Percentiles rank a stretch among this genome's conserved stretches.
Conservation (phyloP, 2,888 invertebrate species). For the Anorthoa munda region DNA sequence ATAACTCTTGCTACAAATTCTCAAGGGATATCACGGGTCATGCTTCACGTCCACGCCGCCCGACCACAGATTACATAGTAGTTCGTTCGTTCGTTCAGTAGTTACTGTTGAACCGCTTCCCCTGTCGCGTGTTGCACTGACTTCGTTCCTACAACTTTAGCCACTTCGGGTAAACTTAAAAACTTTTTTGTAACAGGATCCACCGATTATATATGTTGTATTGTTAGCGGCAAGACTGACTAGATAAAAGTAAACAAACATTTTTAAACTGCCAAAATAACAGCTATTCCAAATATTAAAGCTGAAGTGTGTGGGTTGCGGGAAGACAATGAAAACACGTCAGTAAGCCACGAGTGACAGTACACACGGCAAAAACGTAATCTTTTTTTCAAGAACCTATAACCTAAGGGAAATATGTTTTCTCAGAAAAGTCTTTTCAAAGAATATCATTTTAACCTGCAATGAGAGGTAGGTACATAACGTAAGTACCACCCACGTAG, state of each 20-base stretch:
- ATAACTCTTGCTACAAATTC: conserved; percentile 5
- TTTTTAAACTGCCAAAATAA: too few relatives aligned
- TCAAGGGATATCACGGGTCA: conserved; percentile 20
- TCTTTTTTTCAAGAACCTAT: too few relatives aligned
- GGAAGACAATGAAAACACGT: too few relatives aligned
- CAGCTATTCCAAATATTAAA: too few relatives aligned
- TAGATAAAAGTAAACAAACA: too few relatives aligned
- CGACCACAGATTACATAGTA: conserved; percentile 27
- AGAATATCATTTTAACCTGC: not conserved
- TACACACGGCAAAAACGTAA: too few relatives aligned
- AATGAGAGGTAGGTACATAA: not conserved
- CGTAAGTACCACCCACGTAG: too few relatives aligned
- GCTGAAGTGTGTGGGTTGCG: too few relatives aligned
- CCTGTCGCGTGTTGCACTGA: conserved; percentile 21
- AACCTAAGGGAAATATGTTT: not conserved
- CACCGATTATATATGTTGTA: conserved; percentile 83
- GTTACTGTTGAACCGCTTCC: conserved; percentile 24
- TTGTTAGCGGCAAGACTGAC: too few relatives aligned
- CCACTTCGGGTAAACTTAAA: conserved; percentile 35
- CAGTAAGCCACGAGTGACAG: too few relatives aligned
- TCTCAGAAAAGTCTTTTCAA: not conserved
- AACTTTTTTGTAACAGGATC: conserved; percentile 91
- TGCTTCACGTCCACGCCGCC: conserved; percentile 24
- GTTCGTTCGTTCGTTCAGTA: too few relatives aligned
- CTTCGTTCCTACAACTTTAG: conserved; percentile 36